These are phyloP conservation scores for Gymnosoma rotundatum DNA, from an alignment of 2,888 invertebrate species.

Conservation along the genomic window DNA sequence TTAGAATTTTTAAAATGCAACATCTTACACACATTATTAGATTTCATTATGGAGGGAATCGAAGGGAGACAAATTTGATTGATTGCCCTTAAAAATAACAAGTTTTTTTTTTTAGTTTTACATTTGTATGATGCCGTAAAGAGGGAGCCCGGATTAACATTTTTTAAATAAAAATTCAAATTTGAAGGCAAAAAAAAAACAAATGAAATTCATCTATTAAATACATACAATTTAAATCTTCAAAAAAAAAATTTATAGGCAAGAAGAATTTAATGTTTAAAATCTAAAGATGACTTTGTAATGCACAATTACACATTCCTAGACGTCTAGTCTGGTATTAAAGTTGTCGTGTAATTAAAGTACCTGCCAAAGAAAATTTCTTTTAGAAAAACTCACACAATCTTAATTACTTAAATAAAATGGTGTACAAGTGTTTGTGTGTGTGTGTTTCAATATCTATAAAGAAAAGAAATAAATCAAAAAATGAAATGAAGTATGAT, in stretches of 20 bases:
- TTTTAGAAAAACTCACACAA: slow-evolving; percentile 30
- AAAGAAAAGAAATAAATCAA: slow-evolving; percentile 4
- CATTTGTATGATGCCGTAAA: too few species aligned
- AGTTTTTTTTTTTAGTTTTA: too few species aligned
- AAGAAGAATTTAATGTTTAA: not conserved
- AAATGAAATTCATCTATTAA: not conserved
- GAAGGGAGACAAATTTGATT: too few species aligned
- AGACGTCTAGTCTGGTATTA: slow-evolving; percentile 38
- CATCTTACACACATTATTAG: too few species aligned
- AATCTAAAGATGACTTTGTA: not conserved
- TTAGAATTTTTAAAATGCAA: too few species aligned
- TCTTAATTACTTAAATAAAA: too few species aligned
- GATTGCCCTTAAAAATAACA: too few species aligned
- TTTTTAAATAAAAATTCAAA: too few species aligned
- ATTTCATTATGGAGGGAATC: too few species aligned
- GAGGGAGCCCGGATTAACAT: too few species aligned
- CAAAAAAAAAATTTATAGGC: not conserved
- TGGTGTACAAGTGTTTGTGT: not conserved
- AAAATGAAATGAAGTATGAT: slow-evolving; percentile 21
- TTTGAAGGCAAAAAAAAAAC: too few species aligned
- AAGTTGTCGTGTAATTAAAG: not conserved
- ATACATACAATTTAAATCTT: not conserved
- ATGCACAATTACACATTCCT: not conserved
- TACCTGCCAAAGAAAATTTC: slow-evolving; percentile 30
- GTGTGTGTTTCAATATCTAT: slow-evolving; percentile 9